Evolutionary conservation across 2,113 vertebrate species (phyloP).

Genomic region (Aleadryas rufinucha): DNA sequence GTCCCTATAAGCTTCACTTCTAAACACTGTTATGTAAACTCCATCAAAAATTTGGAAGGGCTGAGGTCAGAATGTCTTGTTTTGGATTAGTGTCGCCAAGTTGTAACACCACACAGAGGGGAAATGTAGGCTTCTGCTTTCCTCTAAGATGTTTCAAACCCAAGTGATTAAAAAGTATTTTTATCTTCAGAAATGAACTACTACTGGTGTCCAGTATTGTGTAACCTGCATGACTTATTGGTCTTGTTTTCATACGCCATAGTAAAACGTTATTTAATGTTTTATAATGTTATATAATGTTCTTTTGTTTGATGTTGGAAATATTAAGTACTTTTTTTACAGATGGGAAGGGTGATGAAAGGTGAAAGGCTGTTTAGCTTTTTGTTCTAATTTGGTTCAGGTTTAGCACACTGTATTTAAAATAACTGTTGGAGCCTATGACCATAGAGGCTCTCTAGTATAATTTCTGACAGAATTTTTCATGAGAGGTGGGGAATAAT

Average conservation of each 20-base stretch:
- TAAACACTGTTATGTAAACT: not conserved
- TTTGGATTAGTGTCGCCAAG: not conserved
- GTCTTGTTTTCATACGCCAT: not conserved
- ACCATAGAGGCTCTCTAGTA: not conserved
- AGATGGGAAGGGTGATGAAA: not conserved
- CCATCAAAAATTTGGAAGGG: not conserved
- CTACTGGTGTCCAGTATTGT: not conserved
- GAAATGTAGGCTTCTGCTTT: not conserved
- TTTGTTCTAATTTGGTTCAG: not conserved
- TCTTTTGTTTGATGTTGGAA: not conserved
- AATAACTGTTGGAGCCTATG: not conserved
- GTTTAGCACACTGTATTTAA: not conserved
- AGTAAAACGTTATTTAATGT: not conserved
- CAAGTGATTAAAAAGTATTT: not conserved
- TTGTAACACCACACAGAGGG: accelerated
- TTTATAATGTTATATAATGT: no score
- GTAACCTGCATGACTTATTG: not conserved
- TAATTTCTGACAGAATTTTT: not conserved
- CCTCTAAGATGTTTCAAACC: not conserved
- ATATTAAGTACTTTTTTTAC: not conserved
- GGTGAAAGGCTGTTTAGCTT: not conserved
- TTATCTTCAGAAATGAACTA: not conserved
- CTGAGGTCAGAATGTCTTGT: not conserved
- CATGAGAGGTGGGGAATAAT: not conserved
- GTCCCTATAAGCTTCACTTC: not conserved